phyloP scores from a whole-genome alignment of 2,888 invertebrate genomes.

The Melanophora roralis region DNA sequence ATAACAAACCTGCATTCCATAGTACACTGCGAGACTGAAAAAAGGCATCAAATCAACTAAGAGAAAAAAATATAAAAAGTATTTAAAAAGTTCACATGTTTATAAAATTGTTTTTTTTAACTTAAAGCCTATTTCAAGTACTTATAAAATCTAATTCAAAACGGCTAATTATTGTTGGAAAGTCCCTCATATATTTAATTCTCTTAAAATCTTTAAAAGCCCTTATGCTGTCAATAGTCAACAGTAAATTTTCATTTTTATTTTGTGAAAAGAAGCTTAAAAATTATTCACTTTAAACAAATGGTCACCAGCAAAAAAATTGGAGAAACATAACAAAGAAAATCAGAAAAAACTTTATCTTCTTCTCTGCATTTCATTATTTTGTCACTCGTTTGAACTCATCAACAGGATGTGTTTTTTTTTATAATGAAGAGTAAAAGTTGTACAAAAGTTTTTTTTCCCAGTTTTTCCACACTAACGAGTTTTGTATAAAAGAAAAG shows the following conservation, averaged over 20 bases:
- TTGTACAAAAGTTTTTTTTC: constrained; percentile 11
- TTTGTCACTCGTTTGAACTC: constrained; percentile 26
- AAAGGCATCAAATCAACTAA: no score
- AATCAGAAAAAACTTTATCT: neutral
- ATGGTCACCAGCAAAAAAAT: neutral
- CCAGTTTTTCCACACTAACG: neutral
- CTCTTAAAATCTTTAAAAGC: neutral
- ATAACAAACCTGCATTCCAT: no score
- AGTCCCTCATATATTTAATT: neutral
- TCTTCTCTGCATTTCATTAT: neutral
- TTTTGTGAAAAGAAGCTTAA: constrained; percentile 1
- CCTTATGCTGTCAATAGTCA: neutral
- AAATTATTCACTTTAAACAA: constrained; percentile 10
- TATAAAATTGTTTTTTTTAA: no score
- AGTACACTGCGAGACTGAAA: no score
- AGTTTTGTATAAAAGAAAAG: neutral
- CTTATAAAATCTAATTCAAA: no score
- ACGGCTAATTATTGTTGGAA: no score
- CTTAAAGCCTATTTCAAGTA: no score
- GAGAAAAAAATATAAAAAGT: no score
- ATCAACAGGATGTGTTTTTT: constrained; percentile 20
- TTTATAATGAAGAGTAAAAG: constrained; percentile 18
- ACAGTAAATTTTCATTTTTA: neutral
- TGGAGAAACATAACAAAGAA: neutral
- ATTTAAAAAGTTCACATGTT: no score